Percentiles rank a stretch among this genome's conserved stretches.
These are phyloP conservation scores for Hirtodrosophila duncani DNA, from an alignment of 2,888 invertebrate species.

Conservation along the genomic window DNA sequence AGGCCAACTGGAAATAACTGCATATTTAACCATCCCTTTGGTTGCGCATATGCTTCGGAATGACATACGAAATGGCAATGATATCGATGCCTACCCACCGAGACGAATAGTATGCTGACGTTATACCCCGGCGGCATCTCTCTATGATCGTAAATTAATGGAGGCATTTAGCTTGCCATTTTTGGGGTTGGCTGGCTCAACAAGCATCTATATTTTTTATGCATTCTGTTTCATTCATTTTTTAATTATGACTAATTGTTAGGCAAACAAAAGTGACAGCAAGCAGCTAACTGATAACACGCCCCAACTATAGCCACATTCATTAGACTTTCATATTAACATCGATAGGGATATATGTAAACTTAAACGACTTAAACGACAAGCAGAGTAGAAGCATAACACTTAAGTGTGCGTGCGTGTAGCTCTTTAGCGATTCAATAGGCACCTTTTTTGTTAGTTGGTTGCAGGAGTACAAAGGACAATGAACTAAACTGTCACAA, in stretches of 20 bases:
- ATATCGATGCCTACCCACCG: no score
- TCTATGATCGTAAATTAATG: constrained; percentile 28
- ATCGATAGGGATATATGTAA: no score
- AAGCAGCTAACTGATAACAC: no score
- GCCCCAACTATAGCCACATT: no score
- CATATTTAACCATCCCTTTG: no score
- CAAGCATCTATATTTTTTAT: constrained; percentile 14
- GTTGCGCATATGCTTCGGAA: no score
- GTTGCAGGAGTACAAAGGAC: constrained; percentile 18
- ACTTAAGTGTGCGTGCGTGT: constrained; percentile 41
- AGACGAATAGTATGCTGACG: no score
- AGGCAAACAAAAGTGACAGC: no score
- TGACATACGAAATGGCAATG: no score
- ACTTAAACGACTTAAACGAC: constrained; percentile 22
- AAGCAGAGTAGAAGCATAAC: constrained; percentile 1
- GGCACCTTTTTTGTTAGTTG: constrained; percentile 40
- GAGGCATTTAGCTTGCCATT: constrained; percentile 7
- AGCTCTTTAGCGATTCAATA: constrained; percentile 34
- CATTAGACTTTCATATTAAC: no score
- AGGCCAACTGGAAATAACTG: no score
- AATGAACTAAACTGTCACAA: constrained; percentile 34
- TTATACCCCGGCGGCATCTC: constrained; percentile 14
- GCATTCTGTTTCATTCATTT: background rate
- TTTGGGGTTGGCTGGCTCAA: constrained; percentile 1
- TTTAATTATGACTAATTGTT: no score